A percentile compares a stretch with the other conserved stretches of the same genome.
Evolutionary conservation across 2,113 vertebrate genomes (phyloP).

Genomic region (Cyanistes caeruleus): DNA sequence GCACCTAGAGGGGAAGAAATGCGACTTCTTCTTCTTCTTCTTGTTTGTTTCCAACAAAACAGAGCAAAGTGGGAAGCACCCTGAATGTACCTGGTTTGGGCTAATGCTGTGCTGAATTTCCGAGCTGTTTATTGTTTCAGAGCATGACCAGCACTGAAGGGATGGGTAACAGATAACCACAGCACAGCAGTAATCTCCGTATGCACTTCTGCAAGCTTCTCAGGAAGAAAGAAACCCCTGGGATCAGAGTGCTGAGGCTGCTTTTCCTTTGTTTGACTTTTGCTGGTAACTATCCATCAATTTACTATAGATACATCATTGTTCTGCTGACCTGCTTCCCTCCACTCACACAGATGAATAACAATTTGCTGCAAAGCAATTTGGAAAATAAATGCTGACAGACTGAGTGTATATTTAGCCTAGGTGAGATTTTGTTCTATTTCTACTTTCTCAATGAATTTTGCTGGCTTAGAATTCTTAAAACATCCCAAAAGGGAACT

Average conservation of each 20-base stretch:
- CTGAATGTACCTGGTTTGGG: background rate
- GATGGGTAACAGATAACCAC: background rate
- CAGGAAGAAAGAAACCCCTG: background rate
- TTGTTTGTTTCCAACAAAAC: background rate
- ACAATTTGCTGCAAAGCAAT: background rate
- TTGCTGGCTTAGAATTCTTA: background rate
- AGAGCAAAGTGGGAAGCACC: background rate
- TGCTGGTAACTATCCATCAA: background rate
- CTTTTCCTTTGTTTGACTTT: background rate
- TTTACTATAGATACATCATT: background rate
- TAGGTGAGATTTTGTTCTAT: background rate
- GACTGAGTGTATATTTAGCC: background rate
- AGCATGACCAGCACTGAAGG: background rate
- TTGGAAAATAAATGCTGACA: background rate
- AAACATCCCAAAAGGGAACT: background rate
- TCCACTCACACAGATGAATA: background rate
- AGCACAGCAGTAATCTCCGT: background rate
- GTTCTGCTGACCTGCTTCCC: background rate
- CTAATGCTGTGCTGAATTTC: background rate
- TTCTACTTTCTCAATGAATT: background rate
- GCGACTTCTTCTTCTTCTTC: background rate
- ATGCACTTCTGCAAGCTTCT: background rate
- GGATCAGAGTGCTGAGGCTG: background rate
- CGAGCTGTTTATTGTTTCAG: background rate
- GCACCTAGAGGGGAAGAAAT: background rate